Base-by-base conservation (phyloP, 2,888 invertebrate species). In the Himalopsyche kuldschensis region DNA sequence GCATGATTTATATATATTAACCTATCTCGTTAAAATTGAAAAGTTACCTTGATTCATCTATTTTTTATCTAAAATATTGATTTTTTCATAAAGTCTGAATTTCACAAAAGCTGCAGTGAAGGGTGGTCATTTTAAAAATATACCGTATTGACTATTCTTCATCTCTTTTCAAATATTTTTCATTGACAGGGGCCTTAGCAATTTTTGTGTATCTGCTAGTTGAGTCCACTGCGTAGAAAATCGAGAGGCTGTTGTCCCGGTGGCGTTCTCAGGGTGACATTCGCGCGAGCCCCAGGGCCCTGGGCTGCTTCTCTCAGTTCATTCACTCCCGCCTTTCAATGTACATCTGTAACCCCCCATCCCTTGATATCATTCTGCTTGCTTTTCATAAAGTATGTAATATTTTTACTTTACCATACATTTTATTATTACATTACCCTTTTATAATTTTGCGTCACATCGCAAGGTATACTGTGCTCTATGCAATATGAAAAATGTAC, bases 201-300 rank as follows among this genome's bases (percentile, higher is more conserved):
- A 55, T 55, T 20, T 55, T 20, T 24, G 24, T 41, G 10, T 55
- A 55, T 55, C 3, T 30, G 15, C 20, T 27, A 11, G 69, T 69
- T 69, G n/a, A 69, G 30, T 69, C 69, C 69, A 78, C 47, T 78
- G 30, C 31, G 78, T 78, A 47, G 47, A 46, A 47, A 30, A 24
- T 46, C 31, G 46, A 47, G 41, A 47, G 78, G 78, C 30, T 24
- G 78, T 41, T 78, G 41, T 41, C 78, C 30, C 78, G 78, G 78
- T 31, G 46, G 78, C 32, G 46, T 46, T 69, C 17, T 63, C 79
- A 79, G 79, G 79, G 79, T 79, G 79, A 79, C 79, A 79, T 79
- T 79, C 55, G 69, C 48, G 55, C 79, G 31, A 35, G 32, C 79
- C 63, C 55, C 79, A 11, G 79, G 55, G 79, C 79, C 79, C 48